A percentile compares a stretch with the other conserved stretches of the same genome.
Evolutionary conservation across 2,888 invertebrate species (phyloP).

Genomic region (Encarsia formosa): DNA sequence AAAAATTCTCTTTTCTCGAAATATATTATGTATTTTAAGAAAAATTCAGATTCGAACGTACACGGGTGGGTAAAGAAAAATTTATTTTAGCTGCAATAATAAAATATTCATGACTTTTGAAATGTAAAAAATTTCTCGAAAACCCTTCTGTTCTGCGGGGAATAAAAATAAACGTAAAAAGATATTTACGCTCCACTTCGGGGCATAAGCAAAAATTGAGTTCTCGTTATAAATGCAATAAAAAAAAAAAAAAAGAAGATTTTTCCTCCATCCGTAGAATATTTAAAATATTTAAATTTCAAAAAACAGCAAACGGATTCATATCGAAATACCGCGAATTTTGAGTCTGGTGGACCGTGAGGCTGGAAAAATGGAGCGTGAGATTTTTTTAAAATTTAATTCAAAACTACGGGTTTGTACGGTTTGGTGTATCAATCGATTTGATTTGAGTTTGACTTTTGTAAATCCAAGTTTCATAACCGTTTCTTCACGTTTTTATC

Average conservation of each 20-base stretch:
- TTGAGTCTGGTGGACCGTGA: too few species aligned
- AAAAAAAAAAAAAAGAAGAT: not conserved
- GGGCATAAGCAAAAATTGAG: conserved; percentile 1
- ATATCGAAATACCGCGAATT: conserved; percentile 9
- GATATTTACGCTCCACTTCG: not conserved
- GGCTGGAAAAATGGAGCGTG: too few species aligned
- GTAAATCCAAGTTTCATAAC: too few species aligned
- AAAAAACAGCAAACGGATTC: conserved; percentile 9
- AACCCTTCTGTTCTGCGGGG: not conserved
- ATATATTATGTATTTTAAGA: too few species aligned
- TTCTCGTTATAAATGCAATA: conserved; percentile 8
- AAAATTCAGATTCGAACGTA: too few species aligned
- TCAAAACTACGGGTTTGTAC: too few species aligned
- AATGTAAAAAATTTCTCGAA: conserved; percentile 5
- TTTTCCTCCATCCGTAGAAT: not conserved
- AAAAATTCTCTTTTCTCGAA: too few species aligned
- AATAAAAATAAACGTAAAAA: conserved; percentile 1
- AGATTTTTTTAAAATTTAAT: too few species aligned
- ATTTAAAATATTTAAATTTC: conserved; percentile 7
- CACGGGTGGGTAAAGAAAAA: too few species aligned
- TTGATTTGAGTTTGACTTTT: too few species aligned
- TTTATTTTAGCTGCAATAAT: conserved; percentile 8
- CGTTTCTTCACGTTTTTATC: too few species aligned
- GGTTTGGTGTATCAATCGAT: too few species aligned
- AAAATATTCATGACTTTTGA: conserved; percentile 12